These are phyloP conservation scores for Amphipyra tragopoginis DNA, from an alignment of 2,888 invertebrate species.

Conservation along the genomic window DNA sequence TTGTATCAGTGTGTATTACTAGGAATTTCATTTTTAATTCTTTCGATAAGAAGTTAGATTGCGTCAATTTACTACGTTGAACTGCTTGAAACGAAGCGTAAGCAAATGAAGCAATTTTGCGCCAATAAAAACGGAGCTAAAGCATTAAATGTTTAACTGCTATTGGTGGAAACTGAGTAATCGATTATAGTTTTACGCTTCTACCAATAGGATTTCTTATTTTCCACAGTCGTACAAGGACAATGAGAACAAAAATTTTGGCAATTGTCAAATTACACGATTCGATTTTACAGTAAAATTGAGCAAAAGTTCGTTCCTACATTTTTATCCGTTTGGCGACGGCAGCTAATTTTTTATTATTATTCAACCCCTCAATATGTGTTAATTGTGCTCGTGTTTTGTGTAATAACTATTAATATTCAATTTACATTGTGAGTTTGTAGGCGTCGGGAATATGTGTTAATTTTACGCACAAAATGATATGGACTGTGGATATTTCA, in stretches of 20 bases:
- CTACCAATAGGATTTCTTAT: slow-evolving; percentile 65
- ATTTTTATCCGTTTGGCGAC: slow-evolving; percentile 64
- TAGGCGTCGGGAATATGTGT: slow-evolving; percentile 77
- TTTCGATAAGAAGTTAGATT: background rate
- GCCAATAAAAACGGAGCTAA: slow-evolving; percentile 67
- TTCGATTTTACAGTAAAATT: slow-evolving; percentile 70
- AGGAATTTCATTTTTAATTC: no score
- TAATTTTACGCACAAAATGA: slow-evolving; percentile 86
- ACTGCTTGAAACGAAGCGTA: slow-evolving; percentile 63
- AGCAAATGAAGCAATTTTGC: background rate
- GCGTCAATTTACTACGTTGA: background rate
- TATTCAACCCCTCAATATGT: slow-evolving; percentile 65
- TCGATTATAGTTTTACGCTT: slow-evolving; percentile 52
- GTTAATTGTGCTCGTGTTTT: slow-evolving; percentile 64
- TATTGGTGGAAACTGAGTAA: slow-evolving; percentile 70
- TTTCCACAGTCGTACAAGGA: background rate
- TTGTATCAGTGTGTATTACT: no score
- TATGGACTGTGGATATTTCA: slow-evolving; percentile 85
- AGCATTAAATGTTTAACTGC: slow-evolving; percentile 76
- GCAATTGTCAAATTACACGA: slow-evolving; percentile 70
- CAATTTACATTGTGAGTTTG: slow-evolving; percentile 58
- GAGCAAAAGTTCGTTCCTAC: slow-evolving; percentile 64
- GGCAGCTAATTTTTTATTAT: slow-evolving; percentile 61
- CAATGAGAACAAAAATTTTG: slow-evolving; percentile 61
- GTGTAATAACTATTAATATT: slow-evolving; percentile 62